Percentiles rank a stretch among this genome's conserved stretches.
phyloP scores from a whole-genome alignment of 2,113 vertebrate genomes.

The Zeus faber region DNA sequence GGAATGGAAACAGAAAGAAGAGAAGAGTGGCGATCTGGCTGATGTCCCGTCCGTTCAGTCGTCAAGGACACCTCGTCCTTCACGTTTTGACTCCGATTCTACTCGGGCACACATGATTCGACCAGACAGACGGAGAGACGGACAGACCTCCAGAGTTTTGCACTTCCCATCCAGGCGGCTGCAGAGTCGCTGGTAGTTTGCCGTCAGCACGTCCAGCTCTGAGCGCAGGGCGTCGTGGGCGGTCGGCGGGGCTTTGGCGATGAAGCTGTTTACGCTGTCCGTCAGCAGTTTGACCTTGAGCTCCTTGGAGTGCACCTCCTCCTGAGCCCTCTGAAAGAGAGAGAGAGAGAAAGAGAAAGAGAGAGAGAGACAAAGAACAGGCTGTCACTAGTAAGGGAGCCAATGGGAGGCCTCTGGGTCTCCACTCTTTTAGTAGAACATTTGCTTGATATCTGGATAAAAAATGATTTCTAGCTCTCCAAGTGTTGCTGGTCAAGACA shows the following conservation, averaged over 20 bases:
- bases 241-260: constrained; percentile 87
- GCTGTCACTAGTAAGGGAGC: too few species aligned
- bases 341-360: neutral
- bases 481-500: too few species aligned
- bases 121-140: neutral
- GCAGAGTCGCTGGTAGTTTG: constrained; percentile 90
- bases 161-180: constrained; percentile 95
- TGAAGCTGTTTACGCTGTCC: constrained; percentile 90
- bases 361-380: neutral
- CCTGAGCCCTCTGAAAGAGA: constrained; percentile 85
- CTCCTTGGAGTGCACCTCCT: constrained; percentile 93
- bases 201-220: constrained; percentile 86
- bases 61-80: too few species aligned
- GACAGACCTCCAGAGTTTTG: constrained; percentile 90
- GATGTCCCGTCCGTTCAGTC: too few species aligned
- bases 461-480: too few species aligned
- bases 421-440: too few species aligned
- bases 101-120: too few species aligned
- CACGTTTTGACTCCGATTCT: too few species aligned
- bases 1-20: too few species aligned
- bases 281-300: constrained; percentile 93
- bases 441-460: too few species aligned
- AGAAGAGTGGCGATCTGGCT: too few species aligned
- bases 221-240: constrained; percentile 92
- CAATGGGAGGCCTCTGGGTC: too few species aligned